Evolutionary conservation across 2,113 vertebrate genomes (phyloP).

Genomic region (Ammodytes dubius): DNA sequence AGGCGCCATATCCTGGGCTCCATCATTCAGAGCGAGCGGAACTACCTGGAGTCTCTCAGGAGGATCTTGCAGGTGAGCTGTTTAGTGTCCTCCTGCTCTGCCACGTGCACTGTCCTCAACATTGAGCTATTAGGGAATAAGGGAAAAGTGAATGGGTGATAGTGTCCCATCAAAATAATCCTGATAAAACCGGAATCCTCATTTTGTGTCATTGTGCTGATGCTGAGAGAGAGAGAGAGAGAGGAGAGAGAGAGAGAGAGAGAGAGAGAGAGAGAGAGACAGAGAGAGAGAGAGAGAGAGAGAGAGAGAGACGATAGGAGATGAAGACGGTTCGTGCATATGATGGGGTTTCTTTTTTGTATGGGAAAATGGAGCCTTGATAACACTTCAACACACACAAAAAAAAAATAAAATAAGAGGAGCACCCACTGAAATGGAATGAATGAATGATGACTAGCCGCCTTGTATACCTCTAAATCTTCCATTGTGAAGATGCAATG

Average conservation of each 20-base stretch:
- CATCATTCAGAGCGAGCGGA: conserved; percentile 94
- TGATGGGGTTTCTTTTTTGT: conserved; percentile 53
- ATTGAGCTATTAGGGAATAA: conserved; percentile 49
- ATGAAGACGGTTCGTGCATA: neutral
- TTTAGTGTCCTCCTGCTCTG: conserved; percentile 59
- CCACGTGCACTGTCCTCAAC: conserved; percentile 69
- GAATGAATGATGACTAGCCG: conserved; percentile 62
- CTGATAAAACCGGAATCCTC: conserved; percentile 51
- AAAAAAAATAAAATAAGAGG: conserved; percentile 44
- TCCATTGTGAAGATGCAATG: conserved; percentile 45
- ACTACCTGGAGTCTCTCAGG: conserved; percentile 92
- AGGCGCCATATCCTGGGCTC: conserved; percentile 94
- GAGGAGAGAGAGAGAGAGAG: too few relatives aligned
- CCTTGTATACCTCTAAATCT: conserved; percentile 50
- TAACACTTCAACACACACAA: conserved; percentile 55
- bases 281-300: neutral
- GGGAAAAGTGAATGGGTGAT: conserved; percentile 49
- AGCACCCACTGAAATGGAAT: conserved; percentile 60
- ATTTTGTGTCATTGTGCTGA: conserved; percentile 29
- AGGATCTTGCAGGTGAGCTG: conserved; percentile 91
- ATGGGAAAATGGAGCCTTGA: conserved; percentile 49
- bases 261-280: conserved; percentile 29
- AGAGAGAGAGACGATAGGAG: conserved; percentile 40
- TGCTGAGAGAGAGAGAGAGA: conserved; percentile 34
- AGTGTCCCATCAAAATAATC: conserved; percentile 65